These are phyloP conservation scores for Aurelia coerulea DNA, from an alignment of 30 jellyfish, hydroid and myxozoan species.

Conservation along the genomic window DNA sequence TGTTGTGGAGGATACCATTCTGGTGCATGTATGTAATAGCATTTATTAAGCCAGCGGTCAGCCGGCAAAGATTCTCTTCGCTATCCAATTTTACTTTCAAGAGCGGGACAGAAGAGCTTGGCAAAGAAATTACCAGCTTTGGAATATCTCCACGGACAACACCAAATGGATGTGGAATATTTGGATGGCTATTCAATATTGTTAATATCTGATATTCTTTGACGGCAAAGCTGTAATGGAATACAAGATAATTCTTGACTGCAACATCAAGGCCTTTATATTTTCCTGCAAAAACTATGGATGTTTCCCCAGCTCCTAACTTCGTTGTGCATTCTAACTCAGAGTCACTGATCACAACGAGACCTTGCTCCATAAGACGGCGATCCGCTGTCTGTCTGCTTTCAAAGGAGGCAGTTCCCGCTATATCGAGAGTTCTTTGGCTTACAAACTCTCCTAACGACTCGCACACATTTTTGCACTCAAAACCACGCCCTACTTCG, in stretches of 20 bases:
- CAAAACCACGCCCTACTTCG: conserved; percentile 17
- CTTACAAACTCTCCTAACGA: conserved; percentile 31
- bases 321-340: conserved; percentile 18
- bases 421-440: conserved; percentile 16
- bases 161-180: conserved; percentile 43
- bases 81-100: conserved; percentile 2
- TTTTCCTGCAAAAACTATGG: conserved; percentile 14
- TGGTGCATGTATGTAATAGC: conserved; percentile 8
- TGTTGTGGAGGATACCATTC: not conserved
- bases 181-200: conserved; percentile 22
- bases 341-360: conserved; percentile 13
- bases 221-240: conserved; percentile 5
- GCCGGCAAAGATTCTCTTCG: conserved; percentile 14
- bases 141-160: conserved; percentile 23
- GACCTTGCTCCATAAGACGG: conserved; percentile 25
- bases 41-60: conserved; percentile 5
- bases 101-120: conserved; percentile 17
- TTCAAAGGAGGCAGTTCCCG: conserved; percentile 37
- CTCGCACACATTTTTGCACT: conserved; percentile 28
- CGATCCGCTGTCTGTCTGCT: conserved; percentile 26
- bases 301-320: conserved; percentile 25
- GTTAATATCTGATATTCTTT: conserved; percentile 29
- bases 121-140: conserved; percentile 14
- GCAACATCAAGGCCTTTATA: conserved; percentile 14
- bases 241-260: conserved; percentile 18